Percentiles rank a stretch among this genome's conserved stretches.
Conservation (phyloP, 2,113 vertebrate species). For the Dicrurus megarhynchus region DNA sequence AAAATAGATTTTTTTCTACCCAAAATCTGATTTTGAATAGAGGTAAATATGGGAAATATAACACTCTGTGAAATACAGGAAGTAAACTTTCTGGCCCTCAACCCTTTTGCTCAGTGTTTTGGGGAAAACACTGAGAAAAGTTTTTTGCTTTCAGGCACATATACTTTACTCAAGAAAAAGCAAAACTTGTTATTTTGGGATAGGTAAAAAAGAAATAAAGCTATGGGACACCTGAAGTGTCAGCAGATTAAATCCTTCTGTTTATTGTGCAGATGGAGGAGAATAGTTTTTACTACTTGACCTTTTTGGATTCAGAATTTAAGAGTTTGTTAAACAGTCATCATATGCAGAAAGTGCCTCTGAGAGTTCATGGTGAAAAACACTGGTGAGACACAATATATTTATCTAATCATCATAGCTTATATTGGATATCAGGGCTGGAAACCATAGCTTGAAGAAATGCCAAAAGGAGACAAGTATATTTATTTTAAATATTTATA, state of each 20-base stretch:
- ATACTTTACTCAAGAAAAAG: not conserved
- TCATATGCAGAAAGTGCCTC: not conserved
- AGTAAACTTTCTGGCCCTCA: not conserved
- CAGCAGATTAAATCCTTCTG: not conserved
- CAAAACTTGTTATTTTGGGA: not conserved
- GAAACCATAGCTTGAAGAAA: conserved; percentile 7
- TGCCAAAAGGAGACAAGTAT: not conserved
- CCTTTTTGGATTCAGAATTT: conserved; percentile 26
- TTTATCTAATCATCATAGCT: not conserved
- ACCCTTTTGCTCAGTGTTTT: not conserved
- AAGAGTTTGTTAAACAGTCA: conserved; percentile 9
- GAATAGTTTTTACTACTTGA: not conserved
- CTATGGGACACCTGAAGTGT: not conserved
- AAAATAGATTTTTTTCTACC: not conserved
- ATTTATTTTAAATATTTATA: conserved; percentile 40
- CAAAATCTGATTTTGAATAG: not conserved
- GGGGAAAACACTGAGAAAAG: not conserved
- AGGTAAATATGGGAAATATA: not conserved
- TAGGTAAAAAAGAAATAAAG: not conserved
- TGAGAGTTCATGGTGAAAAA: not conserved
- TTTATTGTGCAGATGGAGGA: conserved; percentile 11
- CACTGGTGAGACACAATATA: not conserved
- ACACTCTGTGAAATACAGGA: not conserved
- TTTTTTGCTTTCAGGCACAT: not conserved
- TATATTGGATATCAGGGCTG: not conserved